Evolutionary conservation across 2,888 invertebrate genomes (phyloP), one percentile per base, ranked within the genome.

Genomic region (Baccha elongata): DNA sequence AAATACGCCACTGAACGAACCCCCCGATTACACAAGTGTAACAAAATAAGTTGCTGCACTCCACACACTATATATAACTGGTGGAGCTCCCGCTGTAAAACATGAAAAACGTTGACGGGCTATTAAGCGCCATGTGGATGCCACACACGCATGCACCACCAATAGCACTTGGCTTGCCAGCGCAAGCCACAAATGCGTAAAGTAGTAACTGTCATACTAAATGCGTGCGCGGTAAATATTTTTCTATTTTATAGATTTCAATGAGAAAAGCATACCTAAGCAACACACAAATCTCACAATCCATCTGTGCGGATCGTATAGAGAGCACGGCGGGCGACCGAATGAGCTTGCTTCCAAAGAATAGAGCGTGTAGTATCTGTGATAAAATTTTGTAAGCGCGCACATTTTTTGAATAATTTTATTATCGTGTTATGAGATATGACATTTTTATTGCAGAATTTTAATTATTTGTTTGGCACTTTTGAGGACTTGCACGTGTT

Each of bases 51-150:
- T 55, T 42, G 44, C 52, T 50, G 40, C 32, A 44, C 17, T 50
- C 40, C 44, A 73, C 46, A 8, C 26, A 3, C n/a, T n/a, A 8
- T 10, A 15, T 2, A 35, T 13, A 48, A 64, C 68, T 46, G n/a
- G 50, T 42, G 69, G 69, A 53, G 50, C 72, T 67, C 67, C 53
- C 72, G 72, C 64, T 68, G 72, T 78, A 73, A 78, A 78, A 78
- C 72, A 73, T 78, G 68, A 83, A 83, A 83, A 83, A 72, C 64
- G 68, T 78, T 83, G 83, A 78, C 72, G 72, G 68, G 68, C 83
- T 83, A 83, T 83, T 83, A 83, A 83, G 78, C 78, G 78, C 78
- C 83, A 83, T 83, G 78, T 83, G 83, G 83, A 83, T 83, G 10
- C 83, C 83, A 83, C 78, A 83, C 83, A 83, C 67, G 83, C 68